Evolutionary conservation across 2,113 vertebrate genomes (phyloP), one percentile per base, ranked within the genome.

Genomic region (Pipa parva): DNA sequence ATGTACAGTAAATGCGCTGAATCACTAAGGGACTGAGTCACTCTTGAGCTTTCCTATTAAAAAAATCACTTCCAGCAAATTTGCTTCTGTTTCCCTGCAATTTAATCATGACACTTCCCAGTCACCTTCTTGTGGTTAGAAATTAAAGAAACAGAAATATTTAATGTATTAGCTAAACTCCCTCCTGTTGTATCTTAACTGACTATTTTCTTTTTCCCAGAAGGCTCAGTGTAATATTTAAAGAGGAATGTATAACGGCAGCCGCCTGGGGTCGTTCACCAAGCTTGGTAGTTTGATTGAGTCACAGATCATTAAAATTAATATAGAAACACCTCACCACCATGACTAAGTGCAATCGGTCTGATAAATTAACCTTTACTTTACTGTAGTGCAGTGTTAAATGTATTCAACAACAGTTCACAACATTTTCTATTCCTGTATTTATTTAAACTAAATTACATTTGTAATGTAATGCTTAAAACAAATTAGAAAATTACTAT

Each of bases 1-100:
- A 58, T 33, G 37, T 31, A 33, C 50, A 46, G 51, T 31, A 42
- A 37, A 56, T 20, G 39, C 42, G 17, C 45, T 67, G 64, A 67
- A 27, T 67, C 64, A 67, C 45, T 11, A 42, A 46, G 42, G 28
- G n/a, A n/a, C 21, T 59, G 63, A 58, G 28, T 67, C 63, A 67
- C 55, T 21, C 17, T 31, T 6, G 49, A 21, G 45, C 21, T 52
- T 15, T 11, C 51, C 25, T 27, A 26, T 25, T 24, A 45, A 59
- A 7, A 33, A 24, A 15, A 18, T 7, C 49, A 45, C 26, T 52
- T 52, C 12, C 13, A 26, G 50, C n/a, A 9, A n/a, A 9, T 25
- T 10, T 37, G 12, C 48, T 17, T 26, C n/a, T 61, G 11, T 37
- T 55, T 20, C 15, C 48, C 20, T 33, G 48, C 45, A n/a, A 22